Percentiles rank a stretch among this genome's conserved stretches.
Conservation (phyloP, 1,140 invertebrate species). For the Drosophila leontia region DNA sequence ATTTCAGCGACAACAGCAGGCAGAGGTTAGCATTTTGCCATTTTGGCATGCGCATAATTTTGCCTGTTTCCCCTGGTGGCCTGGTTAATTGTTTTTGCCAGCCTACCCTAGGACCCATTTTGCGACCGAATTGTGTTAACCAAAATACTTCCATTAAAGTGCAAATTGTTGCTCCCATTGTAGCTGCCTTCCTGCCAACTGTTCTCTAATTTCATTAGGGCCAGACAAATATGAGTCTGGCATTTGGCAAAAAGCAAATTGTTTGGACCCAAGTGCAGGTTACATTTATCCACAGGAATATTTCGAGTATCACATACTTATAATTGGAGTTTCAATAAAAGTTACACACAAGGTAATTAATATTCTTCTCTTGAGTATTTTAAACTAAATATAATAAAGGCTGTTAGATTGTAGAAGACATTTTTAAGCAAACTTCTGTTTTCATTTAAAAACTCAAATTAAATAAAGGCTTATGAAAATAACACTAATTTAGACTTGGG, state of each 20-base stretch:
- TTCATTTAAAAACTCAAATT: background rate
- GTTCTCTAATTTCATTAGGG: conserved; percentile 39
- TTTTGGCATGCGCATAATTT: conserved; percentile 68
- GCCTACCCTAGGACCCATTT: background rate
- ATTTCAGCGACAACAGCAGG: conserved; percentile 19
- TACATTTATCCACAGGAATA: conserved; percentile 2
- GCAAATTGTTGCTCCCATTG: conserved; percentile 48
- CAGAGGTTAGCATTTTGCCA: conserved; percentile 25
- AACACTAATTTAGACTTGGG: background rate
- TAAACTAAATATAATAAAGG: background rate
- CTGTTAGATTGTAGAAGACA: too few relatives aligned
- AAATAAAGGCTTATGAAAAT: background rate
- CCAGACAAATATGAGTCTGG: conserved; percentile 5
- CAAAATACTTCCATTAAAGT: conserved; percentile 50
- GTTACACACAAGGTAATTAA: background rate
- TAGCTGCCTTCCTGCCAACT: background rate
- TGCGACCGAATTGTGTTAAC: conserved; percentile 27
- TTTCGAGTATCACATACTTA: background rate
- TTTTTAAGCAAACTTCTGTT: background rate
- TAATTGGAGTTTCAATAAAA: background rate
- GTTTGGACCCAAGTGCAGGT: background rate
- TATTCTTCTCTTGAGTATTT: background rate
- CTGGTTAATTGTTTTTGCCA: conserved; percentile 32
- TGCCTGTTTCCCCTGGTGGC: conserved; percentile 24
- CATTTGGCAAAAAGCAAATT: conserved; percentile 29